A percentile compares a stretch with the other conserved stretches of the same genome.
Conservation (phyloP, 2,797 vertebrate species). For the Uromys caudimaculatus region DNA sequence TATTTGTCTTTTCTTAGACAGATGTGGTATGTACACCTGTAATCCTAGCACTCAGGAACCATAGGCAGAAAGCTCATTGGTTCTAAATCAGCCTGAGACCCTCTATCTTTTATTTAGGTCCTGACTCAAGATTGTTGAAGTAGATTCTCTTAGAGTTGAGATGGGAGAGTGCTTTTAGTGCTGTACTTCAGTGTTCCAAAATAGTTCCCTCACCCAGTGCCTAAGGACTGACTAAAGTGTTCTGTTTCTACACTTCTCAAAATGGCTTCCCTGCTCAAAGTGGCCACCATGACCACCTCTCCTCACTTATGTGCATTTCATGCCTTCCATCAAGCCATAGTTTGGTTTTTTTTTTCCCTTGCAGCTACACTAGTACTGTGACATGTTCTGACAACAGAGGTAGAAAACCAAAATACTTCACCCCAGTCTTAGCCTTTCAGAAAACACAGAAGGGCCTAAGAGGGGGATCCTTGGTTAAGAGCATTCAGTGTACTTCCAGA, state of each 20-base stretch:
- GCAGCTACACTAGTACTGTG: not conserved
- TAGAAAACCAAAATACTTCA: not conserved
- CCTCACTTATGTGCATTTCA: not conserved
- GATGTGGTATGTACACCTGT: not conserved
- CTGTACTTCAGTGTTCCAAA: not conserved
- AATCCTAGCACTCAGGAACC: not conserved
- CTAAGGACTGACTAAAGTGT: not conserved
- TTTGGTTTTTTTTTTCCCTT: not conserved
- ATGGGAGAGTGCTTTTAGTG: not conserved
- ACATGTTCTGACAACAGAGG: not conserved
- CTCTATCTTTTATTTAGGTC: not conserved
- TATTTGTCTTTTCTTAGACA: not conserved
- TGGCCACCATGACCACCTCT: not conserved
- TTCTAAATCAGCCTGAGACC: not conserved
- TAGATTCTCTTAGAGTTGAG: not conserved
- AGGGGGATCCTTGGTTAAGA: not conserved
- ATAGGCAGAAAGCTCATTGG: too few species aligned
- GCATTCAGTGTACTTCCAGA: not conserved
- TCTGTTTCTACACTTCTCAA: not conserved
- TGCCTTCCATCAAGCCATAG: not conserved
- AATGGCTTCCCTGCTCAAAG: not conserved
- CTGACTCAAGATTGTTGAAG: not conserved
- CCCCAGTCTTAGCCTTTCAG: too few species aligned
- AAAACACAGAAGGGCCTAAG: not conserved
- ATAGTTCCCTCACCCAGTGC: not conserved